Base-by-base conservation (phyloP, 1,140 invertebrate species). In the Calosoma granatense region DNA sequence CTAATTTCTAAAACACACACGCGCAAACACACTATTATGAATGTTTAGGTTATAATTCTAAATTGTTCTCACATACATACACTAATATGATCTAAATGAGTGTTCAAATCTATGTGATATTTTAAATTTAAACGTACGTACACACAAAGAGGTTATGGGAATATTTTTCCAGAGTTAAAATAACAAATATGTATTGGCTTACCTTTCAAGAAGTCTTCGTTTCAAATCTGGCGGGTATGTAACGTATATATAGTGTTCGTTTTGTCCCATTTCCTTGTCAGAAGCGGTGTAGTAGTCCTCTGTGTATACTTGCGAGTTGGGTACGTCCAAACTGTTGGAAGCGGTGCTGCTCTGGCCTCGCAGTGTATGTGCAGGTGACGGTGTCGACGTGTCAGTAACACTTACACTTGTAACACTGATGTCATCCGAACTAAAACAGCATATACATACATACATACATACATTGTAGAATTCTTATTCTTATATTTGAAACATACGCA, bases 191-290 rank as follows among this genome's bases (percentile, higher is more conserved):
- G n/a, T n/a, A n/a, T n/a, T n/a, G n/a, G n/a, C n/a, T n/a, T 83
- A 88, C 85, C 86, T 88, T 75, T 88, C 87, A 56, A 89, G 77
- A 61, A 89, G 78, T 53, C 86, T 77, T 62, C 87, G 79, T 70
- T 90, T 89, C 26, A 90, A 76, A 72, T 90, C 88, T 12, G 88
- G 86, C 53, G 88, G 88, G 76, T 90, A 90, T 51, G 86, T 86
- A 58, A 89, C 88, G 71, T 89, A 90, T 61, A 90, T 90, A 71
- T 90, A 90, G 68, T 89, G 71, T 86, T 75, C 1, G 72, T 70
- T 17, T 76, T 74, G 22, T 67, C 69, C 2, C 63, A 60, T 0
- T 74, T 68, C 20, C 61, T 62, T 64, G 70, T 71, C 73, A 19
- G 71, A 69, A 62, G 71, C 66, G 54, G 66, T 70, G 57, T 72